Percentiles rank a stretch among this genome's conserved stretches.
Evolutionary conservation across 2,797 vertebrate species (phyloP).

Genomic region (Sebastes taczanowskii): DNA sequence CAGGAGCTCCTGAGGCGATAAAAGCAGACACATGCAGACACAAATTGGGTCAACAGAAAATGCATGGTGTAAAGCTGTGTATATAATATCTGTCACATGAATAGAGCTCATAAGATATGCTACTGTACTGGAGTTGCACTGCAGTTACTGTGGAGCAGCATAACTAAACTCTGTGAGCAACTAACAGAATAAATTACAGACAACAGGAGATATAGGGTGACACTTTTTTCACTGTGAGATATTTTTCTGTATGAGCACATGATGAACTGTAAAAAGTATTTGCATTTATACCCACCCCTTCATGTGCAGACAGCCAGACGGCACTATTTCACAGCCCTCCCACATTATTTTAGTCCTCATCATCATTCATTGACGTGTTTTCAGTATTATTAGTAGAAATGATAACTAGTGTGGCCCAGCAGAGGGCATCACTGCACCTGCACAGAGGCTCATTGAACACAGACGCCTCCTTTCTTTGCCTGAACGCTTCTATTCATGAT

Average conservation of each 20-base stretch:
- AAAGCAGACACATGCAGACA: not conserved
- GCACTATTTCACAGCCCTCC: not conserved
- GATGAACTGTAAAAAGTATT: not conserved
- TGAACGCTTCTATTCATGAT: not conserved
- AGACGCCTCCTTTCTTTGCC: not conserved
- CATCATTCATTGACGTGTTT: not conserved
- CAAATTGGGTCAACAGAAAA: not conserved
- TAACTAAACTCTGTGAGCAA: not conserved
- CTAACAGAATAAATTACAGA: not conserved
- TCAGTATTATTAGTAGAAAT: not conserved
- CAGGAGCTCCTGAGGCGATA: not conserved
- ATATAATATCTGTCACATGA: not conserved
- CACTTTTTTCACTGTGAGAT: not conserved
- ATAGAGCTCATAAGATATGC: not conserved
- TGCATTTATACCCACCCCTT: not conserved
- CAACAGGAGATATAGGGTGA: not conserved
- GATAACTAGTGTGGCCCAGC: constrained; percentile 35
- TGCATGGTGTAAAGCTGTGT: not conserved
- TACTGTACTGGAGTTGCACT: not conserved
- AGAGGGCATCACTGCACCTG: constrained; percentile 55
- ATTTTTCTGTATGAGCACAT: not conserved
- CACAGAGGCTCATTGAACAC: not conserved
- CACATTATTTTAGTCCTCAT: not conserved
- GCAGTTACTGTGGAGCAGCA: not conserved
- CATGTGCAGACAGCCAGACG: not conserved